These are phyloP conservation scores for Microctenopoma steveboyesi DNA, from an alignment of 2,797 vertebrate genomes.

Conservation along the genomic window DNA sequence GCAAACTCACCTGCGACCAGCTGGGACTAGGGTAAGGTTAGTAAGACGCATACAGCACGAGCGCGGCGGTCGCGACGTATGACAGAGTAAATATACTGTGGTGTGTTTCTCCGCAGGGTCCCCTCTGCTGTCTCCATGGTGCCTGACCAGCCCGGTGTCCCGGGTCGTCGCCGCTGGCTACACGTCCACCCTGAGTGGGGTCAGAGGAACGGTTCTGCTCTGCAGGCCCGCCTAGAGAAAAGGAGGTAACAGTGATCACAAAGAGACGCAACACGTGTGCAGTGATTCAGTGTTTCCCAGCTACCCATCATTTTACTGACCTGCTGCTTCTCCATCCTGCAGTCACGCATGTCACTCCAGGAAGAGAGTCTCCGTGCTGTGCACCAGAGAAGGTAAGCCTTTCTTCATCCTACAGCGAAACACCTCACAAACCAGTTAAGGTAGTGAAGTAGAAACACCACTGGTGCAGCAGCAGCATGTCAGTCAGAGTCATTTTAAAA, in stretches of 20 bases:
- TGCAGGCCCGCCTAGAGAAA: slow-evolving; percentile 88
- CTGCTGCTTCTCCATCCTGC: background rate
- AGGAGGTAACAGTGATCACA: slow-evolving; percentile 78
- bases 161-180: slow-evolving; percentile 85
- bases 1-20: slow-evolving; percentile 90
- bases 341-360: slow-evolving; percentile 89
- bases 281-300: too few species aligned
- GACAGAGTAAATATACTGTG: background rate
- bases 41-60: slow-evolving; percentile 79
- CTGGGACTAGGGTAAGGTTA: slow-evolving; percentile 98
- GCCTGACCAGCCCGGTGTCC: slow-evolving; percentile 66
- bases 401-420: background rate
- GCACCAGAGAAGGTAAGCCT: slow-evolving; percentile 87
- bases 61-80: background rate
- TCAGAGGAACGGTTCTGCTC: slow-evolving; percentile 81
- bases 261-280: too few species aligned
- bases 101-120: slow-evolving; percentile 54
- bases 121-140: slow-evolving; percentile 80
- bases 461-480: too few species aligned
- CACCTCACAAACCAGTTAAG: background rate
- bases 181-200: slow-evolving; percentile 87
- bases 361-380: slow-evolving; percentile 88
- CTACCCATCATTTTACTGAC: too few species aligned
- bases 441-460: too few species aligned
- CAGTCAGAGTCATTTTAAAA: too few species aligned